Conservation (phyloP, 2,888 invertebrate genomes). For the Ametastegia equiseti region DNA sequence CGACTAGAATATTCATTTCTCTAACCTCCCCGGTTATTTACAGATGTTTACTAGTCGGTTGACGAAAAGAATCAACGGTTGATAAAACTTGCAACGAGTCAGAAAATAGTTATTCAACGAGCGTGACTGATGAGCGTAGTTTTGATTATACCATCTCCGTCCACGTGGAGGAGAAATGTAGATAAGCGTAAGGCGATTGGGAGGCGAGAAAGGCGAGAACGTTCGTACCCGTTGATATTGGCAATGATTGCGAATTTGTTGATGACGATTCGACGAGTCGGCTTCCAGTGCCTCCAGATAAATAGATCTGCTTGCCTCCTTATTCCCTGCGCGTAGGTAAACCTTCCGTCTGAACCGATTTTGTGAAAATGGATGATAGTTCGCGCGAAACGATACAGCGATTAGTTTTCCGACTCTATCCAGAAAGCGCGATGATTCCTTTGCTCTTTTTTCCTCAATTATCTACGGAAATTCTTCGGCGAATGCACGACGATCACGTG, state of each 20-base stretch:
- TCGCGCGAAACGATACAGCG: not conserved
- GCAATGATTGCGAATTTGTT: conserved; percentile 25
- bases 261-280: conserved; percentile 32
- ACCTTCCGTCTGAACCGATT: not conserved
- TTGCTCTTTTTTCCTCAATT: not conserved
- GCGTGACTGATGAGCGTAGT: not conserved
- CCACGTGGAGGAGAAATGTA: not conserved
- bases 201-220: not conserved
- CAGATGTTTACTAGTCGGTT: not conserved
- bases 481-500: not conserved
- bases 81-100: not conserved
- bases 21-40: not conserved
- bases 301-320: conserved; percentile 27
- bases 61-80: not conserved
- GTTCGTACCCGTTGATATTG: not conserved
- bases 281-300: conserved; percentile 1
- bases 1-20: not conserved
- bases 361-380: not conserved
- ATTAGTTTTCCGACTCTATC: not conserved
- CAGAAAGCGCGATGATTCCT: not conserved
- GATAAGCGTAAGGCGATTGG: conserved; percentile 16
- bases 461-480: not conserved
- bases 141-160: not conserved
- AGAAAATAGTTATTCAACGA: not conserved
- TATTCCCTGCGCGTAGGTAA: not conserved